Evolutionary conservation across 2,888 invertebrate species (phyloP).

Genomic region (Oscheius sp.): DNA sequence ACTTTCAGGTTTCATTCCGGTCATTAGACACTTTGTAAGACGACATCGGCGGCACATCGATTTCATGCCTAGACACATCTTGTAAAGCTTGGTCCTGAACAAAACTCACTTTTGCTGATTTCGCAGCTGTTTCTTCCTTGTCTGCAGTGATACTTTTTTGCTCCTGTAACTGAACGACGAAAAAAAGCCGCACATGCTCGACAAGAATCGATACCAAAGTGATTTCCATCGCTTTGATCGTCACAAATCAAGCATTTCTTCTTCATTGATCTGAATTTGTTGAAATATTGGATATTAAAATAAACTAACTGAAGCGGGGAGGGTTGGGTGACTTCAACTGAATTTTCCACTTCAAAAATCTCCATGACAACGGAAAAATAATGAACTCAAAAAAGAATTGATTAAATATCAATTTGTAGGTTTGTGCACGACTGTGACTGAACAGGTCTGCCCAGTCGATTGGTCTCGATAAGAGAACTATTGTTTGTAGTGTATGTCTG

Average conservation of each 20-base stretch:
- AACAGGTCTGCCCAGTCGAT: slow-evolving; percentile 7
- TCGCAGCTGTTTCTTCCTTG: slow-evolving; percentile 18
- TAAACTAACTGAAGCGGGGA: background rate
- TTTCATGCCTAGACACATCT: slow-evolving; percentile 2
- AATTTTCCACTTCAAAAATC: background rate
- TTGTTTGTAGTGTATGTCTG: slow-evolving; percentile 1
- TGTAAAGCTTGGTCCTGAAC: background rate
- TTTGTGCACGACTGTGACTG: slow-evolving; percentile 8
- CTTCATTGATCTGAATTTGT: background rate
- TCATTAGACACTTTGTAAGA: slow-evolving; percentile 3
- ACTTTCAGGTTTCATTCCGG: slow-evolving; percentile 21
- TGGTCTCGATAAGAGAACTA: background rate
- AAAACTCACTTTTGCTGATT: slow-evolving; percentile 19
- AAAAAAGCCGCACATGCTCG: slow-evolving; percentile 22
- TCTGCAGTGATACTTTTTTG: slow-evolving; percentile 23
- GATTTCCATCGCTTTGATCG: slow-evolving; percentile 11
- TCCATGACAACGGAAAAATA: background rate
- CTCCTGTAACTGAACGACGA: slow-evolving; percentile 5
- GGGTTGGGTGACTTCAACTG: background rate
- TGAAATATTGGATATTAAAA: background rate
- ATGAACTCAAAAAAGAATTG: no score
- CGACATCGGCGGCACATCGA: slow-evolving; percentile 17
- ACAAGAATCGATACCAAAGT: slow-evolving; percentile 22
- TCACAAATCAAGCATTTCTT: slow-evolving; percentile 8
- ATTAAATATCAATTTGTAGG: no score